Conservation (phyloP, 1,140 invertebrate species). For the Papilio helenus region DNA sequence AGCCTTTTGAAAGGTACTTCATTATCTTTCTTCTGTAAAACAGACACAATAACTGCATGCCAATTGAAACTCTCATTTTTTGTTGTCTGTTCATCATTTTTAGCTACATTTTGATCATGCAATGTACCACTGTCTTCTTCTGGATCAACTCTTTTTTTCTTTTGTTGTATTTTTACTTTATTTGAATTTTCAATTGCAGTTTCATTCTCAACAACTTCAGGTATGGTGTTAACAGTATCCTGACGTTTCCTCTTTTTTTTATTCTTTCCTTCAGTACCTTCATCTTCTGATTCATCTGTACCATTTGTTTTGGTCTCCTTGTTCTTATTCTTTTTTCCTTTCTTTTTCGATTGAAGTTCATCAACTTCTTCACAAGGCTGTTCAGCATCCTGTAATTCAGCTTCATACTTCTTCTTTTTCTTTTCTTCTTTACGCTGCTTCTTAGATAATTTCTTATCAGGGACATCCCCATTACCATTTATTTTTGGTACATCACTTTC, state of each 20-base stretch:
- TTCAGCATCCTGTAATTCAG: conserved; percentile 71
- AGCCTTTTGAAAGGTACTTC: conserved; percentile 76
- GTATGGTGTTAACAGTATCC: conserved; percentile 63
- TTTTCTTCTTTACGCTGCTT: conserved; percentile 84
- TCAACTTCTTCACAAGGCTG: conserved; percentile 53
- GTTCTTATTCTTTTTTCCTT: conserved; percentile 77
- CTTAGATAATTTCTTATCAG: conserved; percentile 79
- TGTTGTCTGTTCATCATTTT: conserved; percentile 55
- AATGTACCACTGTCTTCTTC: conserved; percentile 65
- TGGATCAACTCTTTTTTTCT: conserved; percentile 63
- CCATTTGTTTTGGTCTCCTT: conserved; percentile 60
- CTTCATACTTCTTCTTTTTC: conserved; percentile 81
- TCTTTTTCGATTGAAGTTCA: conserved; percentile 60
- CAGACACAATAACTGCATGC: conserved; percentile 74
- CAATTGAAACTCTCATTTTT: conserved; percentile 72
- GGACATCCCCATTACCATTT: conserved; percentile 42
- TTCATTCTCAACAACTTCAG: conserved; percentile 50
- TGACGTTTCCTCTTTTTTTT: conserved; percentile 77
- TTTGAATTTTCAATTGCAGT: conserved; percentile 39
- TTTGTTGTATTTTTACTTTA: conserved; percentile 59
- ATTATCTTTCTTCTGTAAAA: conserved; percentile 75
- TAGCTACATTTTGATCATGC: conserved; percentile 79
- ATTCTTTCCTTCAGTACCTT: conserved; percentile 55
- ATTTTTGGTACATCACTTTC: conserved; percentile 32
- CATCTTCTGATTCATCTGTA: conserved; percentile 49